Evolutionary conservation across 2,113 vertebrate species (phyloP), one percentile per base, ranked within the genome.

Genomic region (Oncorhynchus gorbuscha): DNA sequence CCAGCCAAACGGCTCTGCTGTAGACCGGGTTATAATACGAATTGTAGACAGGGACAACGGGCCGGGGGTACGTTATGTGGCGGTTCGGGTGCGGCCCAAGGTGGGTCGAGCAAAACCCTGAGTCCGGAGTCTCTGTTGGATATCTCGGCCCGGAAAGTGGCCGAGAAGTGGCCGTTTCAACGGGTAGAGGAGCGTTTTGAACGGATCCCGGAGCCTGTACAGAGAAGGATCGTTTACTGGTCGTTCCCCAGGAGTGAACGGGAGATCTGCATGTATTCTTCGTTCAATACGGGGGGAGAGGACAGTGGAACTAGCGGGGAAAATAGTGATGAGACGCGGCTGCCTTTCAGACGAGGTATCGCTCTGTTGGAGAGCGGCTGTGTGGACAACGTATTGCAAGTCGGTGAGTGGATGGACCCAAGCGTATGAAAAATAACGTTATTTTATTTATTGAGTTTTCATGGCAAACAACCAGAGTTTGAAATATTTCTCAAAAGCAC

Each of bases 201-300:
- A 90, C 92, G 96, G 92, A 98, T 98, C 79, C 96, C 97, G 73
- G 97, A 98, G 92, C 97, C 97, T 13, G 96, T 98, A 55, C 96
- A 98, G 89, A 93, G 96, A 78, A 94, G 96, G 90, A 98, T 98
- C 89, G 96, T 98, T 51, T 98, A 97, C 91, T 98, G 97, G 96
- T 98, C 97, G 9, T 98, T 98, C 76, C 97, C 97, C 70, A 93
- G 97, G 91, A 97, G 96, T 86, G 96, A 98, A 87, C 92, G 94
- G 83, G 96, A 98, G 85, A 98, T 98, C 89, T 98, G 96, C 89
- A 98, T 98, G 97, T 97, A 98, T 81, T 98, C 97, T 72, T 98
- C 97, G 88, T 98, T 98, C 93, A 96, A 95, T 88, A 94, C 94
- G n/a, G 94, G 94, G 83, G 94, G 93, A 4, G 95, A 96, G 77